Percentiles rank a stretch among this genome's conserved stretches.
These are phyloP conservation scores for Fukomys damarensis DNA, from an alignment of 2,113 vertebrate species.

Conservation along the genomic window DNA sequence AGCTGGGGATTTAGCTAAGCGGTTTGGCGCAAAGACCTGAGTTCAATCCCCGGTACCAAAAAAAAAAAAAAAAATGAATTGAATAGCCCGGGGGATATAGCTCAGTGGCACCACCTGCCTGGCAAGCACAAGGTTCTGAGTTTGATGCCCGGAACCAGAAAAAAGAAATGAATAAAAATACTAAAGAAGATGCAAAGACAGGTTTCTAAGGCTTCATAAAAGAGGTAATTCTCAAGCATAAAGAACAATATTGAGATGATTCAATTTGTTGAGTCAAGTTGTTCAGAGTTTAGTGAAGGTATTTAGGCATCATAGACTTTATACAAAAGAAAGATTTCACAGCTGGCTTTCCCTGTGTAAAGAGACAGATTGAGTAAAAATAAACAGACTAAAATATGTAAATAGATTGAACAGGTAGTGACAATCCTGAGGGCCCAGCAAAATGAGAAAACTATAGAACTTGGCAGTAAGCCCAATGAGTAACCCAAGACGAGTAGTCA, in stretches of 20 bases:
- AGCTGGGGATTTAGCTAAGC: too few relatives aligned
- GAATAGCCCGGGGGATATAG: too few relatives aligned
- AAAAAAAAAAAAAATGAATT: too few relatives aligned
- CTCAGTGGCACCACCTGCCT: too few relatives aligned
- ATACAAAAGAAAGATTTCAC: not conserved
- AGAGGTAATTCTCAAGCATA: slow-evolving; percentile 1
- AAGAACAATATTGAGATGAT: slow-evolving; percentile 30
- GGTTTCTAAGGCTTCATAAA: slow-evolving; percentile 12
- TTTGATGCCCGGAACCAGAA: too few relatives aligned
- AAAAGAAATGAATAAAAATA: not conserved
- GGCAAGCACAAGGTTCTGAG: too few relatives aligned
- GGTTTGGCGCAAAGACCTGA: too few relatives aligned
- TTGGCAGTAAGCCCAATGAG: not conserved
- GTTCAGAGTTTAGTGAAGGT: slow-evolving; percentile 1
- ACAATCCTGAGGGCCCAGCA: not conserved
- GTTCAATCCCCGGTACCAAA: too few relatives aligned
- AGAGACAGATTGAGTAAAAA: slow-evolving; percentile 51
- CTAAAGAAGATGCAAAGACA: not conserved
- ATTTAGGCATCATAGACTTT: slow-evolving; percentile 15
- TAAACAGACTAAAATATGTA: not conserved
- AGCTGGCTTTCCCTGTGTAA: slow-evolving; percentile 30
- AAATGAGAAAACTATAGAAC: not conserved
- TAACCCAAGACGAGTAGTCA: not conserved
- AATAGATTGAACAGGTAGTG: slow-evolving; percentile 2
- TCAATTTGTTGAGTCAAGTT: not conserved